Conservation (phyloP, 2,113 vertebrate species). For the Rutilus rutilus region DNA sequence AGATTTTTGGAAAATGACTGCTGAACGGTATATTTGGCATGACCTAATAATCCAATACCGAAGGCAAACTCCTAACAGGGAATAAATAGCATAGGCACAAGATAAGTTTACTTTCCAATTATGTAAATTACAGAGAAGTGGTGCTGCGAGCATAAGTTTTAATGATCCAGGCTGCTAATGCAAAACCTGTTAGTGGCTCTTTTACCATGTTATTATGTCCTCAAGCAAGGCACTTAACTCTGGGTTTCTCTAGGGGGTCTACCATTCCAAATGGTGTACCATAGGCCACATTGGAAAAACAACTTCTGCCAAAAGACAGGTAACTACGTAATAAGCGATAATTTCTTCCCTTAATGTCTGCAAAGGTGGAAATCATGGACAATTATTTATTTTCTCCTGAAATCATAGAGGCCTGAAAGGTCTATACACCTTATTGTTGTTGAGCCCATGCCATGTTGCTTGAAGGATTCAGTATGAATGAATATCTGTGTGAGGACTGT, state of each 20-base stretch:
- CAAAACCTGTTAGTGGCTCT: slow-evolving; percentile 12
- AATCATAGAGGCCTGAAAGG: slow-evolving; percentile 24
- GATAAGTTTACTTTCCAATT: background rate
- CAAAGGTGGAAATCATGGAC: slow-evolving; percentile 5
- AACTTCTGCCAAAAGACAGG: background rate
- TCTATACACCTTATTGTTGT: slow-evolving; percentile 13
- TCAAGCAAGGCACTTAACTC: background rate
- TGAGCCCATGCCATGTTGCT: slow-evolving; percentile 13
- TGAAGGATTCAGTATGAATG: slow-evolving; percentile 22
- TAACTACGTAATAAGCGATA: slow-evolving; percentile 4
- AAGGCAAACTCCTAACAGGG: background rate
- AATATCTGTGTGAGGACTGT: slow-evolving; percentile 3
- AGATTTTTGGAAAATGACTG: background rate
- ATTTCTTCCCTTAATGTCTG: background rate
- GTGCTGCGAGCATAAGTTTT: background rate
- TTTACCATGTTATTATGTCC: slow-evolving; percentile 7
- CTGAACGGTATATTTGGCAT: background rate
- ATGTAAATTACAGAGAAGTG: slow-evolving; percentile 12
- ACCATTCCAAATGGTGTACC: background rate
- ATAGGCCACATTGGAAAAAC: background rate
- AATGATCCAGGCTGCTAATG: background rate
- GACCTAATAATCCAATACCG: background rate
- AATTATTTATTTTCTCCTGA: slow-evolving; percentile 17
- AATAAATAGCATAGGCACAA: background rate
- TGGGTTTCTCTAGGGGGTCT: background rate